Evolutionary conservation across 1,140 invertebrate genomes (phyloP), one percentile per base, ranked within the genome.

Genomic region (Ditylenchus dipsaci): DNA sequence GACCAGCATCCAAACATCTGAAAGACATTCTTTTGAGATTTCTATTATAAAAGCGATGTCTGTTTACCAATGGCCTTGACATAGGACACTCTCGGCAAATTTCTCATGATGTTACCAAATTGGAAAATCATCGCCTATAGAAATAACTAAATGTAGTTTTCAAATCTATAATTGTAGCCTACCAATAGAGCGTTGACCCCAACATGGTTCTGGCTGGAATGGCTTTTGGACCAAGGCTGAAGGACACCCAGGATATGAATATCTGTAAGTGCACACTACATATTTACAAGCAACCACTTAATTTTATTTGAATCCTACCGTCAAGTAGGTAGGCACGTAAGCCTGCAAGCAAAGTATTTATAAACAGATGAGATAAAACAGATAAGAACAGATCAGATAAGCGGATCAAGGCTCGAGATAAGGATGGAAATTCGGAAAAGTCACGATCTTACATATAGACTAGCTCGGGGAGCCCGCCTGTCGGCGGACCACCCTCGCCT

Each of bases 321-420:
- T 81, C 15, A 81, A 71, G 71, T 82, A 76, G 19, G 80, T 80
- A 21, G 81, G 81, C 15, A 83, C 67, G 60, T 82, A 82, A 17
- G 80, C 80, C 68, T 82, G 80, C 78, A 82, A 72, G 57, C n/a
- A n/a, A n/a, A n/a, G n/a, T n/a, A 82, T 82, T 63, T 82, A 82
- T 38, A 38, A 38, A n/a, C n/a, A n/a, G n/a, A n/a, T 45, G n/a
- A 45, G n/a, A 45, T 45, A 45, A 45, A 45, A 45, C n/a, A n/a
- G 11, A 45, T 45, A 13, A 45, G n/a, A 45, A 13, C 11, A 45
- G n/a, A 45, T 45, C n/a, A 13, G 30, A 13, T 23, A 59, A 59
- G 23, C 17, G 30, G 23, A 59, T 59, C 11, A 59, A 59, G 11
- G 30, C 11, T 21, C 23, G 23, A 13, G n/a, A n/a, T n/a, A n/a